Percentiles rank a stretch among this genome's conserved stretches.
Evolutionary conservation across 2,113 vertebrate genomes (phyloP).

Genomic region (Myanophis thanlyinensis): DNA sequence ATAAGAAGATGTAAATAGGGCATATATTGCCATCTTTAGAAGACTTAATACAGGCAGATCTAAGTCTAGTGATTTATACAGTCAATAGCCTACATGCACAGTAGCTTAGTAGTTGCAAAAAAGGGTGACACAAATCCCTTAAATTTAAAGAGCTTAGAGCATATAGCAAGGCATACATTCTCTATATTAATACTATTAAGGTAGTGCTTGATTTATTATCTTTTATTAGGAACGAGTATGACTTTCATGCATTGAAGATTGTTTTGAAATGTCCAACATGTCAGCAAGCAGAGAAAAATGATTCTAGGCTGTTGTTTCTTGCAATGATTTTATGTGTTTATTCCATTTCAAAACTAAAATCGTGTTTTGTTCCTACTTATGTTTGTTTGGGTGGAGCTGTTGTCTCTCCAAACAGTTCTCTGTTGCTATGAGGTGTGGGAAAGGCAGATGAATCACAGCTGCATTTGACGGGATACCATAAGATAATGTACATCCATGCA

Average conservation of each 20-base stretch:
- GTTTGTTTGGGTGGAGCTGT: neutral
- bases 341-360: neutral
- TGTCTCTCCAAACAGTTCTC: neutral
- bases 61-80: neutral
- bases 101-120: neutral
- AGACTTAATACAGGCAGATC: neutral
- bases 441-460: neutral
- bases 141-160: neutral
- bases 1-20: neutral
- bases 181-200: neutral
- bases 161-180: neutral
- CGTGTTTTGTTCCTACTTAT: neutral
- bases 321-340: neutral
- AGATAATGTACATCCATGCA: neutral
- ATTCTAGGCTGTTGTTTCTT: neutral
- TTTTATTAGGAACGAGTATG: neutral
- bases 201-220: neutral
- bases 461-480: neutral
- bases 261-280: neutral
- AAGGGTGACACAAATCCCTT: neutral
- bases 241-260: neutral
- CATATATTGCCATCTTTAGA: neutral
- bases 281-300: neutral
- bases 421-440: too few relatives aligned
- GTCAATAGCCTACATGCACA: neutral